phyloP scores from a whole-genome alignment of 2,797 vertebrate species.

The Euthynnus affinis region DNA sequence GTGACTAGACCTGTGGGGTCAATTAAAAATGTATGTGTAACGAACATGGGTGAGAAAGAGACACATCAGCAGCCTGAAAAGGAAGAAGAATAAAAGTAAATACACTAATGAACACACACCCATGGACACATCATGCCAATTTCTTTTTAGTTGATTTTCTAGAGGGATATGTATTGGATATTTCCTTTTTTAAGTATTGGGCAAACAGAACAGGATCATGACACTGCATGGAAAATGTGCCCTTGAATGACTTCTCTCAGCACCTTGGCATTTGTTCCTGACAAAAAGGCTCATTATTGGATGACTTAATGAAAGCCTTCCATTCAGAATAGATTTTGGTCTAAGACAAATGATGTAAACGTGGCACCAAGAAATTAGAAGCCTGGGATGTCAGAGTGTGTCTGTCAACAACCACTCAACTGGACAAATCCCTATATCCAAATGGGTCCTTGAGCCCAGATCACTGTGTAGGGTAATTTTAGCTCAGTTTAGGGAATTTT shows the following conservation, averaged over 20 bases:
- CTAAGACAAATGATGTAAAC: slow-evolving; percentile 75
- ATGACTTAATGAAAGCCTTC: slow-evolving; percentile 82
- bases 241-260: slow-evolving; percentile 71
- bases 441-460: slow-evolving; percentile 64
- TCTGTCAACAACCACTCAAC: slow-evolving; percentile 62
- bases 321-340: slow-evolving; percentile 79
- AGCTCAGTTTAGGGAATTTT: too few species aligned
- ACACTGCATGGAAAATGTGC: slow-evolving; percentile 65
- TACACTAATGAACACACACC: neutral
- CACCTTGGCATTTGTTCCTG: slow-evolving; percentile 75
- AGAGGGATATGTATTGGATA: slow-evolving; percentile 40
- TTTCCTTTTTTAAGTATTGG: slow-evolving; percentile 11
- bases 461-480: too few species aligned
- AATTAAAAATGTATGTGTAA: slow-evolving; percentile 70
- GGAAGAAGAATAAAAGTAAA: neutral
- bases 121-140: neutral
- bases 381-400: slow-evolving; percentile 58
- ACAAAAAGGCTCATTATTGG: slow-evolving; percentile 83
- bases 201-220: slow-evolving; percentile 56
- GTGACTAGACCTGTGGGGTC: slow-evolving; percentile 53
- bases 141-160: slow-evolving; percentile 46
- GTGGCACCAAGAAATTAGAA: slow-evolving; percentile 73
- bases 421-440: slow-evolving; percentile 66
- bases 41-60: slow-evolving; percentile 18
- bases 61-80: slow-evolving; percentile 13